Conservation (phyloP, 2,113 vertebrate species). For the Pavo muticus region DNA sequence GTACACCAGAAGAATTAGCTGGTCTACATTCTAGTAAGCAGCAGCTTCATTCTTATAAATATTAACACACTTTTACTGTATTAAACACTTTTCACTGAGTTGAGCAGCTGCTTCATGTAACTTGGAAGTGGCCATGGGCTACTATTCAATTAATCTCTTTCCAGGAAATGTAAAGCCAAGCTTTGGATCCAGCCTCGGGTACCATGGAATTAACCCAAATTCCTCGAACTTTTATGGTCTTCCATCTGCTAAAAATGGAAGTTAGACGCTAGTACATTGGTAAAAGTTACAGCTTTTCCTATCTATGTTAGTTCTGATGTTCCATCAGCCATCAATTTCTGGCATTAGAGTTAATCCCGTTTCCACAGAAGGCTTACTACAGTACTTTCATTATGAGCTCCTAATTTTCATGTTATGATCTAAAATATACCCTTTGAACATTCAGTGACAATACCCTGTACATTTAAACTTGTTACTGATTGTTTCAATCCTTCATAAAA, state of each 20-base stretch:
- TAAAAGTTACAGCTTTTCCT: neutral
- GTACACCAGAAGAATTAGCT: neutral
- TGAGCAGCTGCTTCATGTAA: neutral
- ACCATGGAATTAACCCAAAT: neutral
- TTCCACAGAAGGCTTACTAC: neutral
- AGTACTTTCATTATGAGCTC: neutral
- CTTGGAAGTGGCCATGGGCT: neutral
- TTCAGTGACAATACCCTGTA: neutral
- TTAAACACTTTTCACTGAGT: neutral
- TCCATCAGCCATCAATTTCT: neutral
- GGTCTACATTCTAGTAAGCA: neutral
- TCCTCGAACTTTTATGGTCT: neutral
- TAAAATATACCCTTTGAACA: neutral
- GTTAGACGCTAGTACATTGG: neutral
- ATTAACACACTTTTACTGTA: neutral
- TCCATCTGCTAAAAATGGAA: neutral
- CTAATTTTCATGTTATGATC: neutral
- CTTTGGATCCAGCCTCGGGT: neutral
- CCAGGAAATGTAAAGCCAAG: neutral
- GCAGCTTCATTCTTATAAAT: neutral
- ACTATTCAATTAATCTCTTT: neutral
- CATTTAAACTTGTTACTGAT: neutral
- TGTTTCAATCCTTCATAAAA: slow-evolving; percentile 2
- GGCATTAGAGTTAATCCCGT: neutral
- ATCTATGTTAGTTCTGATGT: neutral